Evolutionary conservation across 1,140 invertebrate genomes (phyloP).

Genomic region (Ips nitidus): DNA sequence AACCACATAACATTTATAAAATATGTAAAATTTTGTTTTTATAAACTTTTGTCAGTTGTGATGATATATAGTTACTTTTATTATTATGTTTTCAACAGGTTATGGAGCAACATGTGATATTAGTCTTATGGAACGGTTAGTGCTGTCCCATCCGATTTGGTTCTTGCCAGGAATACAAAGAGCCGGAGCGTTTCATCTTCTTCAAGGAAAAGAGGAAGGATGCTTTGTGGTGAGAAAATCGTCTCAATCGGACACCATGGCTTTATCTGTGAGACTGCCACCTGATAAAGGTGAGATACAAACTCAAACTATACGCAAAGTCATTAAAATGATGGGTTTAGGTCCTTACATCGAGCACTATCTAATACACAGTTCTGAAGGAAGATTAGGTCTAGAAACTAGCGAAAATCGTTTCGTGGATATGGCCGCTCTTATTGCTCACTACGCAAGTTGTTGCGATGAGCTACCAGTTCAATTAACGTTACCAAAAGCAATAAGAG

Average conservation of each 20-base stretch:
- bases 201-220: slow-evolving; percentile 91
- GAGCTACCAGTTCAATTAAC: slow-evolving; percentile 90
- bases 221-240: slow-evolving; percentile 93
- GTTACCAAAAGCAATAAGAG: slow-evolving; percentile 78
- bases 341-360: slow-evolving; percentile 94
- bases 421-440: slow-evolving; percentile 86
- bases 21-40: no score
- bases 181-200: slow-evolving; percentile 86
- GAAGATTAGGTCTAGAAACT: slow-evolving; percentile 85
- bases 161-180: slow-evolving; percentile 91
- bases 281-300: slow-evolving; percentile 63
- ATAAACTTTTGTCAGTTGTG: no score
- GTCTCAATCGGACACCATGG: slow-evolving; percentile 90
- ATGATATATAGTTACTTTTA: background rate
- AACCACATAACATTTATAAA: no score
- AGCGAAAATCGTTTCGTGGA: slow-evolving; percentile 90
- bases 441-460: slow-evolving; percentile 92
- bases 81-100: slow-evolving; percentile 32
- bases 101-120: slow-evolving; percentile 70
- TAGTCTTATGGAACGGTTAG: slow-evolving; percentile 80
- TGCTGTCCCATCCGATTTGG: slow-evolving; percentile 92
- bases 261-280: slow-evolving; percentile 87
- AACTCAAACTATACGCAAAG: background rate
- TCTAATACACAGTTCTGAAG: slow-evolving; percentile 82
- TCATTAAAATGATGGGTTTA: slow-evolving; percentile 6